These are phyloP conservation scores for Sesia bembeciformis DNA, from an alignment of 2,888 invertebrate species.

Conservation along the genomic window DNA sequence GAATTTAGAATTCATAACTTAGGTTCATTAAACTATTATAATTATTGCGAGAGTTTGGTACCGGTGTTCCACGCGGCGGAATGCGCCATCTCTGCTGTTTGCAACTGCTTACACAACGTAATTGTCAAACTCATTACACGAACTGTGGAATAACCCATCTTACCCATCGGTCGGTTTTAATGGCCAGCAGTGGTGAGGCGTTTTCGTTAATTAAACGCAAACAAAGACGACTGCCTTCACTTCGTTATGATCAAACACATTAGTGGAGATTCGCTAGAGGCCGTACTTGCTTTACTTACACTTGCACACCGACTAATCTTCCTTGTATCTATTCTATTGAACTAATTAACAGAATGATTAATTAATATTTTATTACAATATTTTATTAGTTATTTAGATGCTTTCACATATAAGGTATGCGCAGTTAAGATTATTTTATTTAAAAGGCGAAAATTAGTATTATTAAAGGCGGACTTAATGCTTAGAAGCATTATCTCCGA, in stretches of 20 bases:
- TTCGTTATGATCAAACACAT: conserved; percentile 55
- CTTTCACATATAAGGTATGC: too few relatives aligned
- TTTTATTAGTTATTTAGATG: too few relatives aligned
- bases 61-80: background rate
- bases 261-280: conserved; percentile 33
- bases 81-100: background rate
- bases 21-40: conserved; percentile 16
- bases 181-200: conserved; percentile 30
- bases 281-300: background rate
- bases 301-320: background rate
- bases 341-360: too few relatives aligned
- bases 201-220: conserved; percentile 62
- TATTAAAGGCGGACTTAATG: too few relatives aligned
- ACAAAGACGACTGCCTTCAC: conserved; percentile 41
- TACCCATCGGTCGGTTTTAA: conserved; percentile 35
- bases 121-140: conserved; percentile 18
- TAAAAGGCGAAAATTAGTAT: too few relatives aligned
- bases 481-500: too few relatives aligned
- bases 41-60: background rate
- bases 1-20: too few relatives aligned
- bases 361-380: too few relatives aligned
- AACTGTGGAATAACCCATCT: conserved; percentile 16
- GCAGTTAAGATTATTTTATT: too few relatives aligned
- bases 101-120: background rate
- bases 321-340: background rate